A percentile compares a stretch with the other conserved stretches of the same genome.
Evolutionary conservation across 2,113 vertebrate species (phyloP).

Genomic region (Crotalus viridis): DNA sequence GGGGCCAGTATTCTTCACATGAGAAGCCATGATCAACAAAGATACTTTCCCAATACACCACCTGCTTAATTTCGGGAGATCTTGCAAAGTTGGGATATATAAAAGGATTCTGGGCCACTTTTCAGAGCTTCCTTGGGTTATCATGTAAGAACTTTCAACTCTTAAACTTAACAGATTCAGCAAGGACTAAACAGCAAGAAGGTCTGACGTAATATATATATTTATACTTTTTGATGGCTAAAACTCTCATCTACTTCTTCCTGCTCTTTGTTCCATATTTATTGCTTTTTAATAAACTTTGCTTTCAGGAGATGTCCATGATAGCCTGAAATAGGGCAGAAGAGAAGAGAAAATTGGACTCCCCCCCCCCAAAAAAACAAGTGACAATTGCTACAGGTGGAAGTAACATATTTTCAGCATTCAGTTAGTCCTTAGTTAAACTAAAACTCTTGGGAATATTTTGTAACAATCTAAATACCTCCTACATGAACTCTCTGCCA

Average conservation of each 20-base stretch:
- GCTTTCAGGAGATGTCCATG: constrained; percentile 9
- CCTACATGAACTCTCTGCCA: constrained; percentile 66
- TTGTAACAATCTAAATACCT: constrained; percentile 67
- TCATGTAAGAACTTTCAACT: background rate
- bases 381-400: constrained; percentile 66
- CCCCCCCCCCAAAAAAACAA: constrained; percentile 52
- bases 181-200: background rate
- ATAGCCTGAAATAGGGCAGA: constrained; percentile 43
- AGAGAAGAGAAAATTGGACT: constrained; percentile 35
- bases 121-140: background rate
- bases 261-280: background rate
- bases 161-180: background rate
- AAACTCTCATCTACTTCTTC: background rate
- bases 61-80: background rate
- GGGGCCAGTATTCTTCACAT: background rate
- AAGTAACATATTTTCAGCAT: constrained; percentile 68
- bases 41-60: background rate
- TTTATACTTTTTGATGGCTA: background rate
- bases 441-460: constrained; percentile 72
- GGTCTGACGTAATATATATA: background rate
- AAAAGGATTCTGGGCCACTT: background rate
- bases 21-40: background rate
- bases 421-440: constrained; percentile 70
- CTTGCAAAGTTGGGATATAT: background rate
- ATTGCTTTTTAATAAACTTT: constrained; percentile 17